Base-by-base conservation (phyloP, 2,888 invertebrate species). In the Ennomos fuscantarius region DNA sequence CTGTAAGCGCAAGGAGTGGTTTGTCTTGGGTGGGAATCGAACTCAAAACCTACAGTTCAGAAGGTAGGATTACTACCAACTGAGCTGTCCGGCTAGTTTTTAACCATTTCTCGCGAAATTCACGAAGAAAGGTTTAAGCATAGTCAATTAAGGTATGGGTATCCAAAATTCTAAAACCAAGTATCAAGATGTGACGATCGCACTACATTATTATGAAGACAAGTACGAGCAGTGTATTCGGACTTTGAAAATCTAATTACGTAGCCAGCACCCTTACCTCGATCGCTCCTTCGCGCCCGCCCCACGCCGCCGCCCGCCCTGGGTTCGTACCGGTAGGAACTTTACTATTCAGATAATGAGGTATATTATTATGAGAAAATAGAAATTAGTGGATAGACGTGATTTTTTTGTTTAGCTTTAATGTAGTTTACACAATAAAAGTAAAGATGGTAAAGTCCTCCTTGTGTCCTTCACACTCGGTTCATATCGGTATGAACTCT, bases 241-340 rank as follows among this genome's bases (percentile, higher is more conserved):
- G 93, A 93, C 94, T 93, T 93, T 93, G 93, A 93, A 93, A 93
- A 93, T 93, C 93, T 93, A 91, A 93, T 93, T 93, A 92, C 89
- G 91, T 90, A 91, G 92, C 92, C 89, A 87, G 87, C 88, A 87
- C 90, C 89, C 92, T 91, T 88, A 90, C 92, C 92, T 92, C 90
- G 87, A 86, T 88, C 89, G 87, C 86, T 87, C 87, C 89, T 88
- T 88, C 85, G 86, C 87, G 84, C 82, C 76, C 81, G 76, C 81
- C 78, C 75, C 66, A 73, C 85, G 74, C 80, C 85, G 74, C 80
- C 82, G 76, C 79, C 80, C 80, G 75, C 81, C 77, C 78, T 68
- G 68, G 71, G 36, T 48, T 61, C 68, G 56, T 45, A 15, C 54
- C 43, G 15, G 6, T 48, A 47, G 43, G 52, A 9, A 44, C 46